phyloP scores from a whole-genome alignment of 2,113 vertebrate genomes.

The Aspidoscelis tigris region DNA sequence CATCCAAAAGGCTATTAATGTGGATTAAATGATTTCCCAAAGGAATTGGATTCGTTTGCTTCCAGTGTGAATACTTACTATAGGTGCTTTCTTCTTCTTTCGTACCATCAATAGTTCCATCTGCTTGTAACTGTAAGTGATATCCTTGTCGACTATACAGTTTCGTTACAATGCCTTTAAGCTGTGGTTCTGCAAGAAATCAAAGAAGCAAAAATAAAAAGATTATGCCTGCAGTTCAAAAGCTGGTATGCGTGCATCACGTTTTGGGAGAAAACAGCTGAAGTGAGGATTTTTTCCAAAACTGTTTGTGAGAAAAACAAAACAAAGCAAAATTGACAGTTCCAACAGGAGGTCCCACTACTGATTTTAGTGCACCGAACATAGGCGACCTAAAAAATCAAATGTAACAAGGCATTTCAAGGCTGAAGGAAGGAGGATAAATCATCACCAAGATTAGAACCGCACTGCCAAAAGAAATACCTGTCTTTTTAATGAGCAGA shows the following conservation, averaged over 20 bases:
- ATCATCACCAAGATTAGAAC: slow-evolving; percentile 65
- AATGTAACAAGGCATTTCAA: slow-evolving; percentile 23
- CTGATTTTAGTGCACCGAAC: slow-evolving; percentile 20
- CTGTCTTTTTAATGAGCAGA: slow-evolving; percentile 59
- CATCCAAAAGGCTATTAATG: slow-evolving; percentile 12
- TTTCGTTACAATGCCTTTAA: slow-evolving; percentile 99
- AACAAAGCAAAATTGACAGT: slow-evolving; percentile 30
- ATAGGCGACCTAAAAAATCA: slow-evolving; percentile 27
- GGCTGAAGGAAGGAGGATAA: slow-evolving; percentile 49
- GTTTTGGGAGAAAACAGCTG: slow-evolving; percentile 27
- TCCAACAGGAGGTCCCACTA: slow-evolving; percentile 48
- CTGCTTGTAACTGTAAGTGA: slow-evolving; percentile 97
- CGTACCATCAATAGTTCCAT: slow-evolving; percentile 98
- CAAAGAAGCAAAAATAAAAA: slow-evolving; percentile 41
- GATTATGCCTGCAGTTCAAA: slow-evolving; percentile 62
- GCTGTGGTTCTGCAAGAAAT: slow-evolving; percentile 92
- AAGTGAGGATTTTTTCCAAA: slow-evolving; percentile 16
- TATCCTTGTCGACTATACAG: slow-evolving; percentile 98
- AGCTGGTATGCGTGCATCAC: neutral
- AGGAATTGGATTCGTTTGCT: slow-evolving; percentile 20
- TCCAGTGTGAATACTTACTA: slow-evolving; percentile 83
- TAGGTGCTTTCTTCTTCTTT: slow-evolving; percentile 98
- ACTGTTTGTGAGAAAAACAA: slow-evolving; percentile 12
- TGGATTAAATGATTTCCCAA: neutral
- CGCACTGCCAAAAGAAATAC: slow-evolving; percentile 43